These are phyloP conservation scores for Manacus vitellinus DNA, from an alignment of 2,113 vertebrate genomes.

Conservation along the genomic window DNA sequence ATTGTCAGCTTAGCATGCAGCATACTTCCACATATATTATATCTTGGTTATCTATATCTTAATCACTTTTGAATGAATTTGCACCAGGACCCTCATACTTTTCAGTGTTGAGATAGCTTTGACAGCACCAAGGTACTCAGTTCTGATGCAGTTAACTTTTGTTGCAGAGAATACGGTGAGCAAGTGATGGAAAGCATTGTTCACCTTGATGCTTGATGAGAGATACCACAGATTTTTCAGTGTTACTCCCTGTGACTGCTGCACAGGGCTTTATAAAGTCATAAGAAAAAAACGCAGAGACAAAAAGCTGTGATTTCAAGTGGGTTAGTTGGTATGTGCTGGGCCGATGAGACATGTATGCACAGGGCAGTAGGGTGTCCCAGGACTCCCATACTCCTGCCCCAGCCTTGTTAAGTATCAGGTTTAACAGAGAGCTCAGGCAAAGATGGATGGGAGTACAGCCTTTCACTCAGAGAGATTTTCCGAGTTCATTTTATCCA, in stretches of 20 bases:
- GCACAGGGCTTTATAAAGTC: background rate
- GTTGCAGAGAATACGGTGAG: background rate
- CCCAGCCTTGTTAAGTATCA: background rate
- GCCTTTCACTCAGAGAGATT: background rate
- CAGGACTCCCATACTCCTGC: background rate
- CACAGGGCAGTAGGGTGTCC: rapidly evolving
- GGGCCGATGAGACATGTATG: background rate
- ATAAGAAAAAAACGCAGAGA: background rate
- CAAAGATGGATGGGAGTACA: background rate
- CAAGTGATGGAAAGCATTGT: rapidly evolving
- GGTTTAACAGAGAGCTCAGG: background rate
- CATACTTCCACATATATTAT: background rate
- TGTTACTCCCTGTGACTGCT: background rate
- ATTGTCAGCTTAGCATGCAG: background rate
- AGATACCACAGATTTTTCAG: background rate
- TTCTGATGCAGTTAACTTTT: background rate
- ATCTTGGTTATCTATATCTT: background rate
- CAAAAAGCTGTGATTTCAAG: background rate
- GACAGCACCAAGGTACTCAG: background rate
- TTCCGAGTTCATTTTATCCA: background rate
- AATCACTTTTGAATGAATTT: background rate
- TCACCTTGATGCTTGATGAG: background rate
- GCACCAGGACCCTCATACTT: background rate
- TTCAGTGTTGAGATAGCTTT: background rate
- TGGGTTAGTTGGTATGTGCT: background rate